phyloP scores from a whole-genome alignment of 2,113 vertebrate genomes.

The Cyanocitta stelleri region DNA sequence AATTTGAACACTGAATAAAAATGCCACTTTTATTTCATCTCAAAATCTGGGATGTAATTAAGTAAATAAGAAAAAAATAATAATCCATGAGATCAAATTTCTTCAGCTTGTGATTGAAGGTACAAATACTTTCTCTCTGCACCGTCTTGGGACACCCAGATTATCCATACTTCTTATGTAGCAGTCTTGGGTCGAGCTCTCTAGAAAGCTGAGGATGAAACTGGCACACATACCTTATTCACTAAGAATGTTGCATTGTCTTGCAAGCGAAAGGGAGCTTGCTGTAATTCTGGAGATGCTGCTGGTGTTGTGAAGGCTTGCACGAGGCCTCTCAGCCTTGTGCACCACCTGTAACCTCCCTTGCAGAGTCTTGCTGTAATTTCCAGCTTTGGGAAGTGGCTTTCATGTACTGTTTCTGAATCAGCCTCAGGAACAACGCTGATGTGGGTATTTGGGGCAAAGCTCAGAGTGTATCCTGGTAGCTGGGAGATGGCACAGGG shows the following conservation, averaged over 20 bases:
- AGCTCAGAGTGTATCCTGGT: neutral
- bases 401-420: accelerated
- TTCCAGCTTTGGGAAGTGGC: neutral
- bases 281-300: neutral
- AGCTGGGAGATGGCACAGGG: neutral
- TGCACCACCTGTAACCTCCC: neutral
- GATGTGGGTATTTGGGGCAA: neutral
- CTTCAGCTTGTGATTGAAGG: neutral
- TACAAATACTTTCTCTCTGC: neutral
- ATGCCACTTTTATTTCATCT: neutral
- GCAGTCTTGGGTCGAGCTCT: neutral
- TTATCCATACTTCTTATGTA: neutral
- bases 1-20: neutral
- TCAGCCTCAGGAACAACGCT: accelerated
- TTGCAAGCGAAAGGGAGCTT: neutral
- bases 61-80: neutral
- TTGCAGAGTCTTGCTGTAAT: neutral
- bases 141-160: neutral
- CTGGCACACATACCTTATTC: neutral
- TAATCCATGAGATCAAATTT: neutral
- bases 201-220: neutral
- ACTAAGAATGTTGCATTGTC: neutral
- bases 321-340: neutral
- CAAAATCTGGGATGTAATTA: neutral
- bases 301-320: neutral